These are phyloP conservation scores for Decapterus maruadsi DNA, from an alignment of 2,797 vertebrate species.

Conservation along the genomic window DNA sequence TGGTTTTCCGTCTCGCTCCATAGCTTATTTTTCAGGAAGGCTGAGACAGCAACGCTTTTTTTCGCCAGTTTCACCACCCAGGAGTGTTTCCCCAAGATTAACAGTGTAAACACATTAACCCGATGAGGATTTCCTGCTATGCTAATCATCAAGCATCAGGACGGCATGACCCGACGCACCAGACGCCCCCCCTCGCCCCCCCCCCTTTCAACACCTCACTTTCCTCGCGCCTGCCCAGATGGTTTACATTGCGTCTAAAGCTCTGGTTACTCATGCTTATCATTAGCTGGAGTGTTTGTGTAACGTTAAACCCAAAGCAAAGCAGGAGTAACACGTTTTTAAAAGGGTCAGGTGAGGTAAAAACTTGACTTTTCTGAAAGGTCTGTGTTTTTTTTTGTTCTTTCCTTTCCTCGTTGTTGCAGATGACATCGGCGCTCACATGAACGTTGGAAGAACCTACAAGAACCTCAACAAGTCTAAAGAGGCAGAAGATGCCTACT, in stretches of 20 bases:
- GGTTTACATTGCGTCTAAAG: not conserved
- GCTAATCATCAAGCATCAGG: constrained; percentile 46
- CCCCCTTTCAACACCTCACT: constrained; percentile 15
- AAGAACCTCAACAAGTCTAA: constrained; percentile 97
- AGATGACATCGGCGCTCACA: constrained; percentile 99
- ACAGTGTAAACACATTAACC: constrained; percentile 59
- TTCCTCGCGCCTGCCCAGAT: constrained; percentile 6
- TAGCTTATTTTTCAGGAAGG: constrained; percentile 42
- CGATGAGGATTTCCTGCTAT: constrained; percentile 68
- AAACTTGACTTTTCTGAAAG: not conserved
- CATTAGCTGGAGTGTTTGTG: not conserved
- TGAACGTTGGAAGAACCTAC: constrained; percentile 99
- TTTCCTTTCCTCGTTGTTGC: constrained; percentile 4
- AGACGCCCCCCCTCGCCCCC: too few relatives aligned
- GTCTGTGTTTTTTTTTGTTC: too few relatives aligned
- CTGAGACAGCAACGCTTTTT: constrained; percentile 19
- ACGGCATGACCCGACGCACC: constrained; percentile 32
- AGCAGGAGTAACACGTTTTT: not conserved
- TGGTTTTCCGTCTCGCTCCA: not conserved
- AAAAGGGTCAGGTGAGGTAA: not conserved
- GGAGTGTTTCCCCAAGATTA: constrained; percentile 70
- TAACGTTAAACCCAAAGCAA: not conserved
- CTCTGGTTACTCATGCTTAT: not conserved
- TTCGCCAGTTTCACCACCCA: constrained; percentile 48
- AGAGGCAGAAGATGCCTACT: constrained; percentile 96